Percentiles rank a stretch among this genome's conserved stretches.
Conservation (phyloP, 1,140 invertebrate species). For the Rhopalosiphum maidis region DNA sequence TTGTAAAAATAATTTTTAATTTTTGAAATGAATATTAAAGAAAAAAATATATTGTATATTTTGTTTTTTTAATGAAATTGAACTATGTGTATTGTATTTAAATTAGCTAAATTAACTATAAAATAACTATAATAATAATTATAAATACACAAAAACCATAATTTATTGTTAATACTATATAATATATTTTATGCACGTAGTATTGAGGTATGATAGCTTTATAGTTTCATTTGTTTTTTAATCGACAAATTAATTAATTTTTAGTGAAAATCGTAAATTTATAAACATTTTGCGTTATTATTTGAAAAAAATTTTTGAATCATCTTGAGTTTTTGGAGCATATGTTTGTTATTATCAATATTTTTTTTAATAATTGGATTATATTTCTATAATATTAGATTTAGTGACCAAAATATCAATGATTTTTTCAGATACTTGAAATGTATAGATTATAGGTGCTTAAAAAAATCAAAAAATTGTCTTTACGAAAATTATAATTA, state of each 20-base stretch:
- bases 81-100: background rate
- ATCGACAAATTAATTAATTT: background rate
- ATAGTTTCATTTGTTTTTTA: background rate
- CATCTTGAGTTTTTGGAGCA: background rate
- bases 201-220: background rate
- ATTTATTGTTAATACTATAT: background rate
- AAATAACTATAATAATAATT: background rate
- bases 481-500: background rate
- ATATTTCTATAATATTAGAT: background rate
- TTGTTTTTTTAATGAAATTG: background rate
- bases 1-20: background rate
- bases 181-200: background rate
- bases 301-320: background rate
- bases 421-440: background rate
- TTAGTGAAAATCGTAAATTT: background rate
- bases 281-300: background rate
- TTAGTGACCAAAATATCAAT: background rate
- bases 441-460: background rate
- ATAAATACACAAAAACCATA: background rate
- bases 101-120: background rate
- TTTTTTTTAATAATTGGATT: background rate
- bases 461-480: background rate
- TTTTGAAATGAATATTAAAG: background rate
- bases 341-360: background rate
- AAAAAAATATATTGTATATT: background rate